Percentiles rank a stretch among this genome's conserved stretches.
Evolutionary conservation across 2,888 invertebrate species (phyloP).

Genomic region (Diloba caeruleocephala): DNA sequence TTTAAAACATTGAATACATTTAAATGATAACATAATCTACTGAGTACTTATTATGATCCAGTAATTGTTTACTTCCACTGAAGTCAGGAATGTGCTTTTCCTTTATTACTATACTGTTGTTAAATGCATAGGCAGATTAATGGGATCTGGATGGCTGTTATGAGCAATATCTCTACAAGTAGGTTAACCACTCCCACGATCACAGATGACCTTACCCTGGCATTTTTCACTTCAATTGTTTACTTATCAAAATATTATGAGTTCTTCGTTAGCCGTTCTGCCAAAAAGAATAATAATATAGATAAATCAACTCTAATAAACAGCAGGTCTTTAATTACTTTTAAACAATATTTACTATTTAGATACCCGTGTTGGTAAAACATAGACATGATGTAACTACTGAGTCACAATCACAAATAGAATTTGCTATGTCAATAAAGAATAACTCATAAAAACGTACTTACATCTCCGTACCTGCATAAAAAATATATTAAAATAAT

Average conservation of each 20-base stretch:
- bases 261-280: constrained; percentile 66
- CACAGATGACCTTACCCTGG: constrained; percentile 85
- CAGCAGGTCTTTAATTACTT: not conserved
- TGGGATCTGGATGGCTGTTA: constrained; percentile 65
- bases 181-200: constrained; percentile 81
- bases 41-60: not conserved
- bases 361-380: constrained; percentile 28
- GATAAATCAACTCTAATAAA: constrained; percentile 39
- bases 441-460: too few relatives aligned
- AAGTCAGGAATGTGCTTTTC: constrained; percentile 1
- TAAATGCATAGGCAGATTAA: constrained; percentile 51
- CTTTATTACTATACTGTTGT: constrained; percentile 1
- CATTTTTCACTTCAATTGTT: constrained; percentile 75
- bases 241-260: constrained; percentile 53
- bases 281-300: constrained; percentile 69
- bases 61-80: not conserved
- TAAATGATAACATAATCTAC: not conserved
- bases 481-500: too few relatives aligned
- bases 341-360: constrained; percentile 9
- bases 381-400: constrained; percentile 64
- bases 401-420: too few relatives aligned
- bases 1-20: not conserved
- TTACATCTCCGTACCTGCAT: too few relatives aligned
- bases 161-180: constrained; percentile 65
- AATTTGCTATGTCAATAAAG: too few relatives aligned